These are phyloP conservation scores for Sclerurus mexicanus DNA, from an alignment of 2,113 vertebrate species.

Conservation along the genomic window DNA sequence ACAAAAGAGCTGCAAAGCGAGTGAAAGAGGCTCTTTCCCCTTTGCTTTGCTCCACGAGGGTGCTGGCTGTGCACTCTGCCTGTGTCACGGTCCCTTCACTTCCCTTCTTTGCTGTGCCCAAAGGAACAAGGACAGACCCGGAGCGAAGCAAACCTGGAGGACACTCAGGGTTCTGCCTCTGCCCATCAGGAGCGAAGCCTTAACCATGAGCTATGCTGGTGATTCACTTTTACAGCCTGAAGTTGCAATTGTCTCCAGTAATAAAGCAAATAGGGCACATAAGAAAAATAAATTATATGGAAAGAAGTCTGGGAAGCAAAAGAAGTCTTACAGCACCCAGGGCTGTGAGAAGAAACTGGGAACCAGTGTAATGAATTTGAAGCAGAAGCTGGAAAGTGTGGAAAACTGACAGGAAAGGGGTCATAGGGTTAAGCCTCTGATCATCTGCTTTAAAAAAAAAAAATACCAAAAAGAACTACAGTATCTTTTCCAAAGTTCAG, in stretches of 20 bases:
- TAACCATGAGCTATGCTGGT: fast-evolving
- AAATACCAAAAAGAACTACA: background rate
- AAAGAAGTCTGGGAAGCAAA: background rate
- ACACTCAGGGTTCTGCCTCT: background rate
- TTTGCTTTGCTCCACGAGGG: background rate
- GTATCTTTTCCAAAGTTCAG: background rate
- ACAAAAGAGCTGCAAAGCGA: background rate
- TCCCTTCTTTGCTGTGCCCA: background rate
- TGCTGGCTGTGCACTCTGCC: background rate
- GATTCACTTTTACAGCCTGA: background rate
- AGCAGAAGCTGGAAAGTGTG: background rate
- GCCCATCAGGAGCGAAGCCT: background rate
- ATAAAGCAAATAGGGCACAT: background rate
- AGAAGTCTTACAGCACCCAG: fast-evolving
- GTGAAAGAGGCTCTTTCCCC: background rate
- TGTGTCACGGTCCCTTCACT: background rate
- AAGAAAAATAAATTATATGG: background rate
- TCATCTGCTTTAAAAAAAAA: background rate
- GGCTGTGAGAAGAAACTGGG: background rate
- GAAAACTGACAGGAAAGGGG: background rate
- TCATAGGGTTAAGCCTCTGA: background rate
- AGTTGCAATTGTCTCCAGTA: background rate
- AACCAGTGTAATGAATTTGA: background rate
- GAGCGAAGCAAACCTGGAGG: background rate
- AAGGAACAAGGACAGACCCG: background rate